Evolutionary conservation across 37 sponge, comb jelly and placozoan genomes (phyloP).

Genomic region (Diacarnus erythraeanus): DNA sequence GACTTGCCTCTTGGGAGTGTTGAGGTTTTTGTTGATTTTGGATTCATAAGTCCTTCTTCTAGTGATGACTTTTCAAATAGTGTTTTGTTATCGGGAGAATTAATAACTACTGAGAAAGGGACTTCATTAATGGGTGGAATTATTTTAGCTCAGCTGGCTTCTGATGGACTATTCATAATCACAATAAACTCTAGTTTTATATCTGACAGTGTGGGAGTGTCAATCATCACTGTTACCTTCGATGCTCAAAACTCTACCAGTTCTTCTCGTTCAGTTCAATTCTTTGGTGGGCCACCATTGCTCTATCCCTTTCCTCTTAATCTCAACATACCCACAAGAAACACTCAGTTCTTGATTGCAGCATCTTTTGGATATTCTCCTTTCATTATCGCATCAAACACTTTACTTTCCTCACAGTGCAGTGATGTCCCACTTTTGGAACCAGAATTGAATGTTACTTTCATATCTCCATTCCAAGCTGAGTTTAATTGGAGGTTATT

Average conservation of each 20-base stretch:
- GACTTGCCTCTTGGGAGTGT: neutral
- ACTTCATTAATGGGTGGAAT: conserved; percentile 33
- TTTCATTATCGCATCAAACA: conserved; percentile 18
- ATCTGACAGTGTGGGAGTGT: conserved; percentile 37
- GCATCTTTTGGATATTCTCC: conserved; percentile 58
- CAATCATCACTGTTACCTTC: conserved; percentile 38
- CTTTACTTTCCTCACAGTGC: conserved; percentile 40
- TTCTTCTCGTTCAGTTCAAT: conserved; percentile 15
- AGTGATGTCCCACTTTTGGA: conserved; percentile 31
- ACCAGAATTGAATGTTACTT: conserved; percentile 12
- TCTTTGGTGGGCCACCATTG: conserved; percentile 44
- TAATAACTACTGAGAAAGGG: conserved; percentile 1
- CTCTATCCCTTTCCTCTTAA: conserved; percentile 13
- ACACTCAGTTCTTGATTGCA: neutral
- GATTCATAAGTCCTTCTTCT: neutral
- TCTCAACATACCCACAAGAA: neutral
- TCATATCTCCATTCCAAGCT: conserved; percentile 37
- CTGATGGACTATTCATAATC: conserved; percentile 1
- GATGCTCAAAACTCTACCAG: conserved; percentile 27
- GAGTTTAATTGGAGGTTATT: conserved; percentile 32
- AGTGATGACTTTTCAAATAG: neutral
- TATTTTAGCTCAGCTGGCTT: neutral
- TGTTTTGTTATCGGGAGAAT: neutral
- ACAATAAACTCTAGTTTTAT: conserved; percentile 34
- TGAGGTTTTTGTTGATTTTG: conserved; percentile 47